phyloP scores from a whole-genome alignment of 2,113 vertebrate genomes.

The Malurus elegans region DNA sequence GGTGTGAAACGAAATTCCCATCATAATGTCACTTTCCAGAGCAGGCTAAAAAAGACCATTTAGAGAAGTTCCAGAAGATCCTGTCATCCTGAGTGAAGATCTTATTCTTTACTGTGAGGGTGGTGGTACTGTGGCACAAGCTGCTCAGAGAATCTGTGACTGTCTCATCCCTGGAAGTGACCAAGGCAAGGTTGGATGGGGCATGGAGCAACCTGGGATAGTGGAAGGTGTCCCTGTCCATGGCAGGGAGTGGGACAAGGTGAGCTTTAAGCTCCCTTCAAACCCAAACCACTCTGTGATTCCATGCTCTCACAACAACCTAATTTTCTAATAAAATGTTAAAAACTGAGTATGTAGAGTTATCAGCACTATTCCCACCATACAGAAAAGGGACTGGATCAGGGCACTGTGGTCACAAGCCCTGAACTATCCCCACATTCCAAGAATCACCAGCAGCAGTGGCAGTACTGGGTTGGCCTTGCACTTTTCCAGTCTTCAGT shows the following conservation, averaged over 20 bases:
- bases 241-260: neutral
- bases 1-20: neutral
- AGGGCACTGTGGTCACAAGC: neutral
- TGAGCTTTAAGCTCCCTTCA: neutral
- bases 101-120: neutral
- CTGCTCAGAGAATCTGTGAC: neutral
- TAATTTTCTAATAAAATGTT: neutral
- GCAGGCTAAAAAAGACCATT: neutral
- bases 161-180: neutral
- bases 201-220: neutral
- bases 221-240: neutral
- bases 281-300: neutral
- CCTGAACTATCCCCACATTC: neutral
- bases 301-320: neutral
- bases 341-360: neutral
- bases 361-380: neutral
- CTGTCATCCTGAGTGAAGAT: neutral
- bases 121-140: neutral
- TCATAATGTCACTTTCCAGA: neutral
- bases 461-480: neutral
- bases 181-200: neutral
- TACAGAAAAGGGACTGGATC: neutral
- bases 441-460: neutral
- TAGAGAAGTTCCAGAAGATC: neutral
- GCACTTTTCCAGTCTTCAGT: fast-evolving